These are phyloP conservation scores for Dasysyrphus albostriatus DNA, from an alignment of 2,888 invertebrate genomes.

Conservation along the genomic window DNA sequence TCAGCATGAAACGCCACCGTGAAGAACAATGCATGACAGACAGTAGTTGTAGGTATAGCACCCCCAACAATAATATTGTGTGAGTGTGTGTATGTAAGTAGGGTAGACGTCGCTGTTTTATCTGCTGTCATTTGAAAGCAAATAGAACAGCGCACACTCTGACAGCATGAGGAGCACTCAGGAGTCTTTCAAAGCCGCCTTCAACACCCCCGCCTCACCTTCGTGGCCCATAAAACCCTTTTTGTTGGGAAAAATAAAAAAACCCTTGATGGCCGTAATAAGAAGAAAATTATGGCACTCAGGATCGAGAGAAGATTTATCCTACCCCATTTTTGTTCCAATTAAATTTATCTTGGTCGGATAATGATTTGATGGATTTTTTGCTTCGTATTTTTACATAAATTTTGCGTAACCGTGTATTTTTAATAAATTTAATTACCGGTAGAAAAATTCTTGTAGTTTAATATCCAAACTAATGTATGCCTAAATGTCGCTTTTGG, in stretches of 20 bases:
- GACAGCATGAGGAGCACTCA: slow-evolving; percentile 41
- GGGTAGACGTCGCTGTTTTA: slow-evolving; percentile 8
- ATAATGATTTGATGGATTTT: slow-evolving; percentile 46
- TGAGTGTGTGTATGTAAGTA: slow-evolving; percentile 6
- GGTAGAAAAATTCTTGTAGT: neutral
- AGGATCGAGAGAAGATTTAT: slow-evolving; percentile 41
- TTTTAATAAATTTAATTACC: slow-evolving; percentile 12
- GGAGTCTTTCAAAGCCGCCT: slow-evolving; percentile 37
- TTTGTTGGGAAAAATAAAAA: neutral
- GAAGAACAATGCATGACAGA: slow-evolving; percentile 55
- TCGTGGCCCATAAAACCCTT: slow-evolving; percentile 8
- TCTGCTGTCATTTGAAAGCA: slow-evolving; percentile 35
- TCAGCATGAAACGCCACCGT: slow-evolving; percentile 44
- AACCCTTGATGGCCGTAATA: slow-evolving; percentile 57
- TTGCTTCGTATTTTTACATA: slow-evolving; percentile 37
- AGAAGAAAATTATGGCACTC: slow-evolving; percentile 71
- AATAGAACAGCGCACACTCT: slow-evolving; percentile 68
- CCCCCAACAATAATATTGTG: slow-evolving; percentile 3
- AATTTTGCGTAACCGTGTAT: slow-evolving; percentile 40
- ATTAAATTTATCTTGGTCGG: slow-evolving; percentile 48
- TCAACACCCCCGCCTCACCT: neutral
- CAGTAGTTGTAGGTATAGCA: neutral
- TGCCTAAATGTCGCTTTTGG: neutral
- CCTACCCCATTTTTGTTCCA: slow-evolving; percentile 18
- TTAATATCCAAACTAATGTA: slow-evolving; percentile 5